Conservation (phyloP, 2,113 vertebrate genomes). For the Prunella fulvescens region DNA sequence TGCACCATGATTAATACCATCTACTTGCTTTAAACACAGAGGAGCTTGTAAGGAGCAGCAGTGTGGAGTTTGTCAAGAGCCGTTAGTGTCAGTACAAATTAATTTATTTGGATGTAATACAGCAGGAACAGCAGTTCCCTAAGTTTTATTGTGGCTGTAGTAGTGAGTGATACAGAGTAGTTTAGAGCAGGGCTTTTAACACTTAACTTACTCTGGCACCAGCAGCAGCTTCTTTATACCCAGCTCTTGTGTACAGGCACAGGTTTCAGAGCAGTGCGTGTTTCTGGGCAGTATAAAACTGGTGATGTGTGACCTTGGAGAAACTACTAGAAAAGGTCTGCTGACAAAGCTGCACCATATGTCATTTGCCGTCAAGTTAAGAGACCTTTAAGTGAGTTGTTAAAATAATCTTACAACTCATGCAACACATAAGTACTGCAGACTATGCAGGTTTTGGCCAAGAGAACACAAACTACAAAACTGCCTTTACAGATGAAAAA, state of each 20-base stretch:
- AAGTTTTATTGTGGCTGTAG: not conserved
- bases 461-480: not conserved
- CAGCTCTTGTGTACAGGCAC: not conserved
- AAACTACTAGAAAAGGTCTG: not conserved
- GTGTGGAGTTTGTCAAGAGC: not conserved
- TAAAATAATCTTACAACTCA: not conserved
- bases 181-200: not conserved
- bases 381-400: not conserved
- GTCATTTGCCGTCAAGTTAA: not conserved
- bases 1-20: not conserved
- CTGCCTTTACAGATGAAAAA: not conserved
- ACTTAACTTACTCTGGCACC: not conserved
- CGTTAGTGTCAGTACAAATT: not conserved
- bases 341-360: not conserved
- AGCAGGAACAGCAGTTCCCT: not conserved
- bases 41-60: not conserved
- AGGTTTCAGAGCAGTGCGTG: not conserved
- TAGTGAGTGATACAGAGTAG: accelerated
- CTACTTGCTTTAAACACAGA: not conserved
- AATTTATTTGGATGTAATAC: not conserved
- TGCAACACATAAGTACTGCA: not conserved
- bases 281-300: not conserved
- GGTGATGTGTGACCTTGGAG: not conserved
- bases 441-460: not conserved
- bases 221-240: not conserved